Evolutionary conservation across 2,888 invertebrate genomes (phyloP), one percentile per base, ranked within the genome.

Genomic region (Torymus tubicola): DNA sequence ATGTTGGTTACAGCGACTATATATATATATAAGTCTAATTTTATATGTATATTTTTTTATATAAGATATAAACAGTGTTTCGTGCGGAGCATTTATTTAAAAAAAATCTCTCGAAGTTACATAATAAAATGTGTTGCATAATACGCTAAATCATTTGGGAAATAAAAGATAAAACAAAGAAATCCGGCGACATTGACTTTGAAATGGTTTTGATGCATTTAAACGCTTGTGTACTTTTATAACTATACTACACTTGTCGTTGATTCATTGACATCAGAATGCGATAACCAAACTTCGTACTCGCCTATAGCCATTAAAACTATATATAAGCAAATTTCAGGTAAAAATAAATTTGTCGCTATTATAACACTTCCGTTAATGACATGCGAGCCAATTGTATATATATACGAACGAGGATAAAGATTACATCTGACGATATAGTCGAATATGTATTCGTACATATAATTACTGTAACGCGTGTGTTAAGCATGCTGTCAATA

Each of bases 121-220:
- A 18, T 21, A 11, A 31, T 42, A 13, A 57, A 69, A 42, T 42
- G 42, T 42, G 42, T 31, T 72, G 18, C 53, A 63, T n/a, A 63
- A 63, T 24, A 31, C 18, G 18, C 21, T 24, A 53, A 11, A 60
- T 24, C 18, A 60, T 60, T 42, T 18, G 31, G 31, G n/a, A 18
- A 18, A n/a, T 5, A 11, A 21, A 60, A 60, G 8, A 21, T 16
- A 61, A 21, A 2, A 21, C 1, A 21, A 21, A 21, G 2, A 21
- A 21, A 21, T 2, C 61, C 72, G 53, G 61, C 63, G 63, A 72
- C 72, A 72, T 72, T 63, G 72, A 71, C 72, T 63, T 31, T 72
- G 72, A 13, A 72, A 31, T 16, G 11, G 53, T 61, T 61, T 24
- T 24, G 16, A 16, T 42, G 11, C 12, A 42, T 42, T 64, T 42